phyloP scores from a whole-genome alignment of 2,113 vertebrate genomes.

The Rissa tridactyla region DNA sequence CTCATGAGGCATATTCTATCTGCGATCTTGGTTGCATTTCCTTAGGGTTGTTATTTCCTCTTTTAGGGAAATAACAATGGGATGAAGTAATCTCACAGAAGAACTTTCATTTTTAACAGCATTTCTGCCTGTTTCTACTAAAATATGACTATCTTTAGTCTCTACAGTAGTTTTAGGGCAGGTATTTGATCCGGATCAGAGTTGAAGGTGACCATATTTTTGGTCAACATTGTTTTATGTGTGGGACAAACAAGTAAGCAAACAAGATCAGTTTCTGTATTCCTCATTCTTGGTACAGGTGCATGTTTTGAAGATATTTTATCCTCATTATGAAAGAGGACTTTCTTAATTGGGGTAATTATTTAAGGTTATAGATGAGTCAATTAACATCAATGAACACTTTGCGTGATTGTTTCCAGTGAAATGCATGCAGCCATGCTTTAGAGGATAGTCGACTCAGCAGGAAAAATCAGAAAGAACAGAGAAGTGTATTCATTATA shows the following conservation, averaged over 20 bases:
- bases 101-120: not conserved
- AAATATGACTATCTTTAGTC: not conserved
- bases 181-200: not conserved
- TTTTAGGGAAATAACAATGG: not conserved
- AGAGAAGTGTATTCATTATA: not conserved
- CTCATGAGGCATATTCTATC: not conserved
- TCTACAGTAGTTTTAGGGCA: not conserved
- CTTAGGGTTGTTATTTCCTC: not conserved
- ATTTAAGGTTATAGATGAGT: not conserved
- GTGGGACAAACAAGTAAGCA: not conserved
- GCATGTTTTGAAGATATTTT: not conserved
- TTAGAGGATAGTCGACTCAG: not conserved
- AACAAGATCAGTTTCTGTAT: not conserved
- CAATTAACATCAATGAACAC: not conserved
- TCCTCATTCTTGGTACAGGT: not conserved
- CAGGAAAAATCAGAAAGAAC: not conserved
- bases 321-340: not conserved
- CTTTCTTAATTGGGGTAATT: not conserved
- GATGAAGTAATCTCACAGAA: not conserved
- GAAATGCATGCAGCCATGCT: not conserved
- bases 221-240: not conserved
- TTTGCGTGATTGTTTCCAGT: not conserved
- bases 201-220: not conserved
- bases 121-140: not conserved
- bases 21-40: not conserved